Evolutionary conservation across 2,113 vertebrate genomes (phyloP).

Genomic region (Neomonachus schauinslandi): DNA sequence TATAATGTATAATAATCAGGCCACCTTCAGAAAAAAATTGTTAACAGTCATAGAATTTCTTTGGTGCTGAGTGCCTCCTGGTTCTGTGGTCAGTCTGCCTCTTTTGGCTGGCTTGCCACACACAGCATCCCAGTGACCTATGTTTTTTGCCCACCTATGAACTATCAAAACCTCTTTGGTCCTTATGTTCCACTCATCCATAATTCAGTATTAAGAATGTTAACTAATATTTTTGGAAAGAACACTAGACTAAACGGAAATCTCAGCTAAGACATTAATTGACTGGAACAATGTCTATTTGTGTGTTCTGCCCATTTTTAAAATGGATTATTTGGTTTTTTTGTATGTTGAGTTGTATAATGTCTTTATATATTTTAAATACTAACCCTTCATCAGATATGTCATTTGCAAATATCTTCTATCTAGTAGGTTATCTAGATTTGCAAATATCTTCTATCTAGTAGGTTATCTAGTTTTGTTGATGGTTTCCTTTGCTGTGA

Average conservation of each 20-base stretch:
- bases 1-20: not conserved
- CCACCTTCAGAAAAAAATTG: not conserved
- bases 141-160: not conserved
- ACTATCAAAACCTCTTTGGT: not conserved
- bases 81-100: not conserved
- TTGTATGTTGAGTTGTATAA: not conserved
- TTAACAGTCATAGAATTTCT: not conserved
- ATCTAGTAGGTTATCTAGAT: not conserved
- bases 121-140: too few species aligned
- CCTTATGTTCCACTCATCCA: not conserved
- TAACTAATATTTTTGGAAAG: not conserved
- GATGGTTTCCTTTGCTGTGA: not conserved
- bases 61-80: not conserved
- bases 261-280: not conserved
- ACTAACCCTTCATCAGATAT: not conserved
- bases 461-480: not conserved
- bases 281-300: not conserved
- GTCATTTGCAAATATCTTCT: not conserved
- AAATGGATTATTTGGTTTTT: not conserved
- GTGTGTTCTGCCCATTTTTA: not conserved
- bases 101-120: not conserved
- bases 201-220: not conserved
- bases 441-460: not conserved
- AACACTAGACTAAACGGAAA: not conserved
- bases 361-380: not conserved